Evolutionary conservation across 2,888 invertebrate species (phyloP).

Genomic region (Mycalesis mineus): DNA sequence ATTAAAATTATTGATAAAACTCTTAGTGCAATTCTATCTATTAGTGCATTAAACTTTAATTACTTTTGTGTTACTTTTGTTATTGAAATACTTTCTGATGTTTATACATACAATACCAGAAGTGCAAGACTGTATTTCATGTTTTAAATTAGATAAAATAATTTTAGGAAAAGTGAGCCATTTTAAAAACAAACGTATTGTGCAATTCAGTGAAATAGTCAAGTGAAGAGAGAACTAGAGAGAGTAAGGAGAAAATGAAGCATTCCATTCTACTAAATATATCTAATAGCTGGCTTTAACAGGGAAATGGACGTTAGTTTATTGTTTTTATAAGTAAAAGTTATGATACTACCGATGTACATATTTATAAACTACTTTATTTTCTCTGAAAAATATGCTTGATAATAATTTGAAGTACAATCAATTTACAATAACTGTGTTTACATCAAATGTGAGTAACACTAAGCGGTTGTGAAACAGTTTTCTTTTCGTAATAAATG

Average conservation of each 20-base stretch:
- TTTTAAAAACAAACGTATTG: conserved; percentile 75
- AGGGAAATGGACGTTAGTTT: conserved; percentile 75
- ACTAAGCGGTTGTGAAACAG: conserved; percentile 44
- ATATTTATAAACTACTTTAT: conserved; percentile 16
- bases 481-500: conserved; percentile 30
- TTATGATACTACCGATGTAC: conserved; percentile 31
- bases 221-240: conserved; percentile 72
- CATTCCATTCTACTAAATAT: conserved; percentile 75
- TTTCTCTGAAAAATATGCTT: conserved; percentile 27
- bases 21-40: conserved; percentile 57
- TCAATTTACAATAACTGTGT: conserved; percentile 39
- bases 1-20: conserved; percentile 34
- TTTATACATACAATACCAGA: conserved; percentile 52
- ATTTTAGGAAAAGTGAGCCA: conserved; percentile 77
- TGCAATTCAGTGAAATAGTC: conserved; percentile 75
- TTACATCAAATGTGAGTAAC: conserved; percentile 50
- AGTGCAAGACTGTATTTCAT: conserved; percentile 25
- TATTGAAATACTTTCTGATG: conserved; percentile 39
- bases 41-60: conserved; percentile 47
- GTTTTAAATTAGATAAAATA: conserved; percentile 37
- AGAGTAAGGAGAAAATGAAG: conserved; percentile 73
- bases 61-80: conserved; percentile 43
- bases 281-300: conserved; percentile 77
- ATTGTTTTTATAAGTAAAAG: conserved; percentile 44
- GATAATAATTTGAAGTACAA: conserved; percentile 39